Conservation (phyloP, 2,113 vertebrate species). For the Rhinolophus ferrumequinum region DNA sequence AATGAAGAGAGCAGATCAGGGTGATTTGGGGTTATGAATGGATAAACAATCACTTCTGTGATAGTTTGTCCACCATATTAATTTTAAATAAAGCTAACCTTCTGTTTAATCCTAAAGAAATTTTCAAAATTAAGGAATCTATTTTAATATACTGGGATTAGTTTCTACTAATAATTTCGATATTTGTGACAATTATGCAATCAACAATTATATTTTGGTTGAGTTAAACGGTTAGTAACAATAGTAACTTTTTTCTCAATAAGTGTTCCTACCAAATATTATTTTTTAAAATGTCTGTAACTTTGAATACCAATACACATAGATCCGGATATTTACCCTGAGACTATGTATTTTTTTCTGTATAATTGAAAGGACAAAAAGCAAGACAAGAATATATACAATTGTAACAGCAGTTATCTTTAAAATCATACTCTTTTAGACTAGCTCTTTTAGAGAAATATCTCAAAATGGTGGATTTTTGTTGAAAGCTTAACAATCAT, state of each 20-base stretch:
- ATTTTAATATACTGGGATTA: not conserved
- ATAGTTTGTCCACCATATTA: slow-evolving; percentile 43
- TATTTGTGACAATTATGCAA: not conserved
- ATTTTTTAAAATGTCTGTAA: not conserved
- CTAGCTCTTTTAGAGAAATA: not conserved
- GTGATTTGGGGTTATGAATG: not conserved
- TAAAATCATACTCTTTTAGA: not conserved
- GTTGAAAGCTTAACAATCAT: not conserved
- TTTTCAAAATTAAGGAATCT: slow-evolving; percentile 38
- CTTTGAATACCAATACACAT: not conserved
- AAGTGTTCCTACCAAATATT: not conserved
- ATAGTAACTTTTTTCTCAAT: not conserved
- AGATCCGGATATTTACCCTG: not conserved
- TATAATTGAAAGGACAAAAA: not conserved
- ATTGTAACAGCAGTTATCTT: not conserved
- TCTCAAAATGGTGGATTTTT: not conserved
- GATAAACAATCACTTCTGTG: slow-evolving; percentile 48
- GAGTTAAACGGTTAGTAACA: not conserved
- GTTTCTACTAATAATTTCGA: not conserved
- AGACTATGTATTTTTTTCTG: not conserved
- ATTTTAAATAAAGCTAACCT: slow-evolving; percentile 61
- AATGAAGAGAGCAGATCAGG: slow-evolving; percentile 53
- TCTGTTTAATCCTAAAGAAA: slow-evolving; percentile 39
- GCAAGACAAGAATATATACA: not conserved
- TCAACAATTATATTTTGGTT: not conserved